A percentile compares a stretch with the other conserved stretches of the same genome.
These are phyloP conservation scores for Otus scops DNA, from an alignment of 2,797 vertebrate genomes.

Conservation along the genomic window DNA sequence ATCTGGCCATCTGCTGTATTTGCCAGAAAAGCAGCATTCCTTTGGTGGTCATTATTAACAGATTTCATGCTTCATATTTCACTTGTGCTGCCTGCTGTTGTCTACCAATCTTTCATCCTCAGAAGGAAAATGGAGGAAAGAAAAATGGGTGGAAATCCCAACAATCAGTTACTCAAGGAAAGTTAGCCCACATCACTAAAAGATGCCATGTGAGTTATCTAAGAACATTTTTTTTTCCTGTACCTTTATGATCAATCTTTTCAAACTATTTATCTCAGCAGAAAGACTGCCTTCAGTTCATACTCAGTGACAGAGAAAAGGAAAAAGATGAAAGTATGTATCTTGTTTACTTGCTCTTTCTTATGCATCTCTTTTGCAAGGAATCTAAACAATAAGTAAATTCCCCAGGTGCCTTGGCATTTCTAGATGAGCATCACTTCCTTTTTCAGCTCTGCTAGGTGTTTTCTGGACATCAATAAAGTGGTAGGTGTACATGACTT, in stretches of 20 bases:
- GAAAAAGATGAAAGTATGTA: neutral
- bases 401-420: neutral
- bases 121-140: neutral
- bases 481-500: neutral
- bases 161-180: neutral
- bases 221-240: neutral
- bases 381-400: neutral
- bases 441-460: neutral
- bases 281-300: neutral
- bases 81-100: neutral
- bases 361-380: neutral
- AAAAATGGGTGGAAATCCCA: neutral
- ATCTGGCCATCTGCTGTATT: constrained; percentile 16
- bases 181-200: neutral
- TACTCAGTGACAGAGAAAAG: neutral
- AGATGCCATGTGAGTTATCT: neutral
- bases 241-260: neutral
- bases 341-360: neutral
- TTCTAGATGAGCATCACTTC: neutral
- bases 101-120: neutral
- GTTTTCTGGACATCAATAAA: neutral
- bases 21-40: constrained; percentile 30
- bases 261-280: neutral
- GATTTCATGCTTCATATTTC: neutral
- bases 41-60: constrained; percentile 21